These are phyloP conservation scores for Scrobipalpa atriplicella DNA, from an alignment of 2,888 invertebrate genomes.

Conservation along the genomic window DNA sequence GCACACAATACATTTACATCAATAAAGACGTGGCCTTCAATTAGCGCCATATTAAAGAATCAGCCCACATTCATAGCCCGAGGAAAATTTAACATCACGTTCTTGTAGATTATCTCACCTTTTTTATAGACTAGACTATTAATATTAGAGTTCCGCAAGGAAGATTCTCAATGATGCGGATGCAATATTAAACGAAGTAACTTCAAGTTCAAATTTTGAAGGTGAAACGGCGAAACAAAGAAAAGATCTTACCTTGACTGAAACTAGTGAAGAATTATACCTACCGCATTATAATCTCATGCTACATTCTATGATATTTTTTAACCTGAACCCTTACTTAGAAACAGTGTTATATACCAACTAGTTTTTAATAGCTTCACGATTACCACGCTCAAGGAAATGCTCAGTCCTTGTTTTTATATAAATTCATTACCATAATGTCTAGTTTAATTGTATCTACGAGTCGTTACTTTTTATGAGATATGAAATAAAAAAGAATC, in stretches of 20 bases:
- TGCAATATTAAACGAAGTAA: not conserved
- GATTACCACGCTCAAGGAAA: slow-evolving; percentile 68
- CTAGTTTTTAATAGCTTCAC: slow-evolving; percentile 16
- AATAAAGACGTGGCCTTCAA: slow-evolving; percentile 53
- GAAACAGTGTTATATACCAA: not conserved
- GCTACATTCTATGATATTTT: not conserved
- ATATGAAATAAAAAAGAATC: slow-evolving; percentile 19
- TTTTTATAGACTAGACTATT: slow-evolving; percentile 32
- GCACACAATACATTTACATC: slow-evolving; percentile 42
- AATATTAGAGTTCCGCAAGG: slow-evolving; percentile 27
- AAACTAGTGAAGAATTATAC: not conserved
- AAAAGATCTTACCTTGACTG: not conserved
- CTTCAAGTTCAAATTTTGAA: not conserved
- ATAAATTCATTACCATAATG: slow-evolving; percentile 51
- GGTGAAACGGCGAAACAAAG: not conserved
- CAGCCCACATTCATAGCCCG: slow-evolving; percentile 55
- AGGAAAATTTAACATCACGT: slow-evolving; percentile 56
- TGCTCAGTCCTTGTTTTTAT: slow-evolving; percentile 57
- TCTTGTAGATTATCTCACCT: slow-evolving; percentile 45
- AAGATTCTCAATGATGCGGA: not conserved
- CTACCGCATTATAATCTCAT: not conserved
- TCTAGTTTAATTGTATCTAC: slow-evolving; percentile 25
- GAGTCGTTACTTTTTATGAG: slow-evolving; percentile 36
- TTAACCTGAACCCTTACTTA: not conserved
- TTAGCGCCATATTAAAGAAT: slow-evolving; percentile 53